Base-by-base conservation (phyloP, 2,888 invertebrate species). In the Achlya flavicornis region DNA sequence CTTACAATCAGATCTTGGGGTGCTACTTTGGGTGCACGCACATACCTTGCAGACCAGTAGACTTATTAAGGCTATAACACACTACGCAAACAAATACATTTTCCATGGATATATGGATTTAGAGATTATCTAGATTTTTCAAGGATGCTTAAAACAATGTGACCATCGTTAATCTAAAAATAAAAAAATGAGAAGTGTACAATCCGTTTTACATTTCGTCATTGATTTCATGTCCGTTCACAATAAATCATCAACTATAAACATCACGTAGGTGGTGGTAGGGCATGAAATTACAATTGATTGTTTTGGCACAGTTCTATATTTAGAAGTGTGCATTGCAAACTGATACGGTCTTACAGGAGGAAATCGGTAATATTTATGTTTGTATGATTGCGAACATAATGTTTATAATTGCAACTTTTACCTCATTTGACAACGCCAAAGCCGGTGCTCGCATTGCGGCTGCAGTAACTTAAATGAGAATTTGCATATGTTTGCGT, bases 401-500 rank as follows among this genome's bases (percentile, higher is more conserved):
- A 53, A 53, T 19, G 53, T 19, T 53, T 53, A 8, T 53, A 53
- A 53, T 53, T 19, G 19, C 53, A 53, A 53, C 53, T 53, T 53
- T 53, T 53, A 53, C 19, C 53, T 19, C 53, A 53, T 19, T 19
- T 19, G 53, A 53, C 16, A 53, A 19, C 53, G 19, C 10, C 53
- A 53, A 53, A 53, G 53, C 53, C 53, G n/a, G 53, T 53, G 2
- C 53, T 53, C 53, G 53, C 53, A 48, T 53, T 53, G 53, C 53
- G 10, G 53, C 53, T 53, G 53, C 53, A 53, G 53, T 53, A 19
- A 19, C 53, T 68, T 61, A 70, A 75, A 74, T 72, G 57, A 64
- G 61, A 71, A 79, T 79, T 74, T 72, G 69, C 70, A 72, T 73
- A 65, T 63, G 63, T 64, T 70, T 57, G 63, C 63, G 64, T 71